These are phyloP conservation scores for Elegia similella DNA, from an alignment of 2,888 invertebrate species.

Conservation along the genomic window DNA sequence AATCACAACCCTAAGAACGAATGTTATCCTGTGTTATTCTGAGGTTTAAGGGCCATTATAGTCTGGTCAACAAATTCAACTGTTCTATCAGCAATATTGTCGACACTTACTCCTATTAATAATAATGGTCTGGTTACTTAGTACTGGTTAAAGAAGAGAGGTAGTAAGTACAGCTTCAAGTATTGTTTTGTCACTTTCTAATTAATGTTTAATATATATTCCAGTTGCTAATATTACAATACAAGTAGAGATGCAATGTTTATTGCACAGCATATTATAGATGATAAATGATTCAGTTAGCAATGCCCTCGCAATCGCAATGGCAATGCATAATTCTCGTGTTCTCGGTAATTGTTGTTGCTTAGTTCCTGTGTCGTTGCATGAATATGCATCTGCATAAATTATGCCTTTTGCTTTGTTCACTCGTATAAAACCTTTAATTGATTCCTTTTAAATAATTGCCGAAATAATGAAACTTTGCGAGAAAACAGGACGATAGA, in stretches of 20 bases:
- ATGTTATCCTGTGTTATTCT: too few species aligned
- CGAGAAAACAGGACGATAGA: too few species aligned
- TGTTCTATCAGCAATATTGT: too few species aligned
- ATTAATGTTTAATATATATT: too few species aligned
- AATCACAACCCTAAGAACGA: too few species aligned
- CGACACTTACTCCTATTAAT: too few species aligned
- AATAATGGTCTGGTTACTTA: too few species aligned
- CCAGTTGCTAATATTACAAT: neutral
- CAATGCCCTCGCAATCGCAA: slow-evolving; percentile 9
- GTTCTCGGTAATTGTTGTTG: slow-evolving; percentile 13
- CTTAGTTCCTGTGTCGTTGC: slow-evolving; percentile 10
- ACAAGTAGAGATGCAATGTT: neutral
- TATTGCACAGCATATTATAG: neutral
- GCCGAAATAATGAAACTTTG: neutral
- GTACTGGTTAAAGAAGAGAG: too few species aligned
- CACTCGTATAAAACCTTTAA: slow-evolving; percentile 9
- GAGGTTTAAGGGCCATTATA: too few species aligned
- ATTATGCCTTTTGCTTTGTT: slow-evolving; percentile 10
- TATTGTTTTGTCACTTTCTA: too few species aligned
- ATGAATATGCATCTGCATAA: slow-evolving; percentile 11
- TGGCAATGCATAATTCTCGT: slow-evolving; percentile 13
- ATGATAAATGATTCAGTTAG: slow-evolving; percentile 9
- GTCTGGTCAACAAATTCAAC: too few species aligned
- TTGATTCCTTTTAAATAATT: neutral
- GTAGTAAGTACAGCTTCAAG: too few species aligned